A percentile compares a stretch with the other conserved stretches of the same genome.
Conservation (phyloP, 2,888 invertebrate species). For the Allacma fusca region DNA sequence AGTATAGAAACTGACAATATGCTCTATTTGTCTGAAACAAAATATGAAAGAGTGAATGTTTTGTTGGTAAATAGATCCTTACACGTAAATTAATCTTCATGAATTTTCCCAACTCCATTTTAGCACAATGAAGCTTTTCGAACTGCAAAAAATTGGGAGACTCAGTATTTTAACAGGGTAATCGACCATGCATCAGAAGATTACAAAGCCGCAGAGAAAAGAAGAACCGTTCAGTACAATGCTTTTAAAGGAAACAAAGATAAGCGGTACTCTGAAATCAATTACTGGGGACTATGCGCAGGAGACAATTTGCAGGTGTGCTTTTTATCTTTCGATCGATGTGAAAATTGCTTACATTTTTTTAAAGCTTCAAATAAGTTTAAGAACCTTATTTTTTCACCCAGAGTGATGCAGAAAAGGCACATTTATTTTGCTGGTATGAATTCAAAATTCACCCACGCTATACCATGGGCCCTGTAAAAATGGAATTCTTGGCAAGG, state of each 20-base stretch:
- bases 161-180: background rate
- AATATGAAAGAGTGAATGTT: no score
- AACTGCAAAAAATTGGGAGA: background rate
- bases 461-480: slow-evolving; percentile 47
- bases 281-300: background rate
- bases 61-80: no score
- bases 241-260: background rate
- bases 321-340: background rate
- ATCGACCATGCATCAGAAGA: background rate
- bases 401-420: slow-evolving; percentile 24
- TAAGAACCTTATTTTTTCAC: background rate
- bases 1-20: no score
- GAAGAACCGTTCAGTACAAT: background rate
- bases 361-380: no score
- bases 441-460: slow-evolving; percentile 42
- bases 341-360: background rate
- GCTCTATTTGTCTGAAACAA: no score
- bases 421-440: slow-evolving; percentile 48
- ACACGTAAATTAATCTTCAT: background rate
- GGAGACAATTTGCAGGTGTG: background rate
- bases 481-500: slow-evolving; percentile 51
- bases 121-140: background rate
- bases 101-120: background rate
- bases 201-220: no score
- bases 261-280: background rate